Evolutionary conservation across 1,140 invertebrate genomes (phyloP), one percentile per base, ranked within the genome.

Genomic region (Tachypleus tridentatus): DNA sequence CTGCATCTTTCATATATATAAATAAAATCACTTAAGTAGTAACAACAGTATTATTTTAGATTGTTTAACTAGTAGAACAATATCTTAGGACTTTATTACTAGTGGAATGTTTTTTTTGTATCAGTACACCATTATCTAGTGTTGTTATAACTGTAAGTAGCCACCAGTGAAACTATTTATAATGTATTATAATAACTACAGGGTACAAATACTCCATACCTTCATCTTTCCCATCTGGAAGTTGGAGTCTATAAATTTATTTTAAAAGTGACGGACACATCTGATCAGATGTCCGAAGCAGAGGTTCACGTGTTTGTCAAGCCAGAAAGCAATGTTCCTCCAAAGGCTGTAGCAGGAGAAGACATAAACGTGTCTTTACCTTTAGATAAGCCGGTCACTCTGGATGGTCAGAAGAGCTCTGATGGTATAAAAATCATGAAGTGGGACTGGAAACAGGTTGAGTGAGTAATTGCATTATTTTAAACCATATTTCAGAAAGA

Each of bases 241-340:
- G 88, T 92, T 73, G 93, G 93, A 62, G 88, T 94, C 77, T 97
- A 97, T 73, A 94, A 89, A 5, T 97, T 96, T 79, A 86, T 89
- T 6, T 78, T 97, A 4, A 93, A n/a, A 80, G 93, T 97, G 3
- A 94, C 88, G 5, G 93, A 97, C 73, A 86, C 86, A 66, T 87
- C 88, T 3, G 87, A 87, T 3, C 92, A 96, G 78, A 86, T 82
- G 5, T 91, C n/a, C 51, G 86, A 85, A 1, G 87, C 91, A 0
- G 88, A 86, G 71, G 90, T 95, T 3, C 89, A 91, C 73, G 91
- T 97, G 3, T 94, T 95, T 78, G 93, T 97, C 0, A 94, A 95
- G 75, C 86, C 86, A 56, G 87, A 89, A 4, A 89, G 87, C 2
- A 91, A 92, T 75, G 86, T 86, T 68, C 88, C 89, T 10, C 79